Evolutionary conservation across 2,888 invertebrate genomes (phyloP), one percentile per base, ranked within the genome.

Genomic region (Noctua janthe): DNA sequence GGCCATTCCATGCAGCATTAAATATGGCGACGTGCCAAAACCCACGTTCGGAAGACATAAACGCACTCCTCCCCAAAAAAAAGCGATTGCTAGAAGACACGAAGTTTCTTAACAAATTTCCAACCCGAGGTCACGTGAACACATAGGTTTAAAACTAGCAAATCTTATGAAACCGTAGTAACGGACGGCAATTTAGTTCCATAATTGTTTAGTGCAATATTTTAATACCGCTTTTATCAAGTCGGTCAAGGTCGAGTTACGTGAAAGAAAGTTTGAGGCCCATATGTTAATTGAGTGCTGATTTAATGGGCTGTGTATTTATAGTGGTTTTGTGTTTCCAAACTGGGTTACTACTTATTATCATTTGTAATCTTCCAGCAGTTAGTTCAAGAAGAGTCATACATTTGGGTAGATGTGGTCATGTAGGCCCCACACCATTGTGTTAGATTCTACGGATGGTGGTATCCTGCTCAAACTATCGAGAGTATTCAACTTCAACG

Each of bases 191-290:
- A 71, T 79, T 86, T 56, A 62, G 54, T 82, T 79, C 88, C 80
- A 84, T 82, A 78, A 88, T 84, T 74, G 78, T 72, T 71, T 64
- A 78, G 78, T 83, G 90, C 83, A 83, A 81, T 76, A 88, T 82
- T 78, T 81, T 73, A 54, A 81, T 67, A 64, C 71, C 79, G 54
- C 71, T 82, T 81, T 80, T 80, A 66, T 70, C 6, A 82, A 80
- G 77, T 86, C 15, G 80, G 88, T 79, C 89, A 89, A 88, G 89
- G 89, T 84, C 80, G 39, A 35, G 72, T 84, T 83, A 71, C 64
- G 64, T 39, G 49, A 70, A 83, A 86, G 86, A 88, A 86, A 88
- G 81, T 51, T 78, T 71, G 78, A 67, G 66, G 67, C 64, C 49
- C 74, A 66, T 70, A 72, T 78, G 87, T 72, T 54, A 80, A 74